These are phyloP conservation scores for Elymnias hypermnestra DNA, from an alignment of 1,140 invertebrate species.

Conservation along the genomic window DNA sequence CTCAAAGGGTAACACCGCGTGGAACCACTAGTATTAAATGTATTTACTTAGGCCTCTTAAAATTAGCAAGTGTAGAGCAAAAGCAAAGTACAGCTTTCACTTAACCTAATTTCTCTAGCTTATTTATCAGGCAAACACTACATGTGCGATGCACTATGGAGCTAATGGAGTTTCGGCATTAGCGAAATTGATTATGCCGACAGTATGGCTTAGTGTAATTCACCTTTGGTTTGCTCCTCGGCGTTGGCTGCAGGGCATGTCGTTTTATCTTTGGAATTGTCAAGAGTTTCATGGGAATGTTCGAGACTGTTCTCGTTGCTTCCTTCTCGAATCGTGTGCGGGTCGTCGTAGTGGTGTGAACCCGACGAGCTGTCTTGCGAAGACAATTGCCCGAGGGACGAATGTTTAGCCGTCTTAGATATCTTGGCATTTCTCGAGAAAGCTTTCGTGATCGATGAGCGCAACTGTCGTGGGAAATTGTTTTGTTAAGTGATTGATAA, in stretches of 20 bases:
- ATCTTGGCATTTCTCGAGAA: constrained; percentile 89
- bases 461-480: constrained; percentile 78
- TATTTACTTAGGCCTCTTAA: constrained; percentile 19
- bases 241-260: constrained; percentile 40
- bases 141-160: constrained; percentile 8
- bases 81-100: constrained; percentile 20
- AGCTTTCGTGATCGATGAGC: constrained; percentile 98
- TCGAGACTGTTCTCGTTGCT: constrained; percentile 75
- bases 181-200: constrained; percentile 13
- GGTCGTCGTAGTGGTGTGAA: constrained; percentile 68
- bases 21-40: too few species aligned
- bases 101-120: constrained; percentile 24
- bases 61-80: constrained; percentile 10
- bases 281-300: constrained; percentile 69
- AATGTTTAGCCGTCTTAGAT: constrained; percentile 80
- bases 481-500: constrained; percentile 7
- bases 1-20: too few species aligned
- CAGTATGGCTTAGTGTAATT: constrained; percentile 7
- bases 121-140: constrained; percentile 16
- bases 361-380: constrained; percentile 69
- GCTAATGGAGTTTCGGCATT: constrained; percentile 12
- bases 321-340: constrained; percentile 70
- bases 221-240: constrained; percentile 67
- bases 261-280: constrained; percentile 54
- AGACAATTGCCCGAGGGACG: constrained; percentile 71